Evolutionary conservation across 1,140 invertebrate genomes (phyloP), one percentile per base, ranked within the genome.

Genomic region (Phenacoccus solenopsis): DNA sequence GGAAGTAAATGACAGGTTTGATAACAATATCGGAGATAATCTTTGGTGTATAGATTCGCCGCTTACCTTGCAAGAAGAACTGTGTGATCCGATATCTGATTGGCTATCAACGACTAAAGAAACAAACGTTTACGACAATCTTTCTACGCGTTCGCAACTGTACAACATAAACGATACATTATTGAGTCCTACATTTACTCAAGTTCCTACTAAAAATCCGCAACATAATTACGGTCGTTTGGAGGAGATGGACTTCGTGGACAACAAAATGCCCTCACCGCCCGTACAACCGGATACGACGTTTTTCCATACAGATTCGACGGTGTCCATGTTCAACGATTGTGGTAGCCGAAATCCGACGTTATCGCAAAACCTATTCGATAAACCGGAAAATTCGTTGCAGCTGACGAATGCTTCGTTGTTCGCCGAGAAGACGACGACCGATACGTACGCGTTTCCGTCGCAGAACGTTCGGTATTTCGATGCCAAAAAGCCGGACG

Each of bases 381-480:
- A n/a, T n/a, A 32, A 32, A 49, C 38, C 38, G 16, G n/a, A 49
- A 49, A 49, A 49, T 49, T 16, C 5, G 16, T n/a, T 16, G 16
- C 5, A n/a, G 16, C 38, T 4, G 16, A n/a, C 38, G 38, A 16
- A 10, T 20, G 59, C 10, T 64, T 64, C 10, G 10, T 27, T 24
- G 59, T 24, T 64, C 56, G 25, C 21, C 3, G 59, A 64, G 59
- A 64, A 64, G 25, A 4, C 13, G 20, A 10, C 59, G 20, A 10
- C 10, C 12, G 13, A 20, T 24, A 25, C 59, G 59, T 64, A 4
- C 9, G 13, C 59, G 59, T 67, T 70, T 71, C 64, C 74, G 27
- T 72, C 72, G 35, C 72, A 68, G 2, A 70, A 69, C 7, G 72
- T 59, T n/a, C n/a, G n/a, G n/a, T n/a, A n/a, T n/a, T n/a, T n/a